phyloP scores from a whole-genome alignment of 2,888 invertebrate genomes.

The Drosophila diplacantha region DNA sequence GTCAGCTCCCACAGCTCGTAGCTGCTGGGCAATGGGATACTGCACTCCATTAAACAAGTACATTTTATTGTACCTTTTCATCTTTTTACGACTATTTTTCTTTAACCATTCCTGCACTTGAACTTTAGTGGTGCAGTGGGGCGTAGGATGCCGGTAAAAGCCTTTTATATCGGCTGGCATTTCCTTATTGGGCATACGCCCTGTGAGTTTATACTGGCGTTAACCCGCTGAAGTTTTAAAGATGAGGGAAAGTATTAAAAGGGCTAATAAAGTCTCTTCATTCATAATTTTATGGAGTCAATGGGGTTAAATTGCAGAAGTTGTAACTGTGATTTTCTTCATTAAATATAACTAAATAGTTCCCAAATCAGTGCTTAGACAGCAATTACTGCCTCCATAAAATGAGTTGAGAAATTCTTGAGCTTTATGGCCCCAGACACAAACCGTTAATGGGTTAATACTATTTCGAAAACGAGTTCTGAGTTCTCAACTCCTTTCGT shows the following conservation, averaged over 20 bases:
- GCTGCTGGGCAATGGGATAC: constrained; percentile 32
- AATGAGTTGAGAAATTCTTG: not conserved
- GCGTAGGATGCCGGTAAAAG: too few relatives aligned
- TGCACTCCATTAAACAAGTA: constrained; percentile 4
- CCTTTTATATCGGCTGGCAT: constrained; percentile 37
- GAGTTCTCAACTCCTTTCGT: constrained; percentile 32
- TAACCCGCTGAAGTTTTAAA: constrained; percentile 16
- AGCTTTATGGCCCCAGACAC: constrained; percentile 1
- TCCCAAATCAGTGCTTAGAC: not conserved
- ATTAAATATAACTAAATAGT: not conserved
- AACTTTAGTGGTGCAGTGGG: too few relatives aligned
- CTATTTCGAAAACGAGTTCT: constrained; percentile 51
- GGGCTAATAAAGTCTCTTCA: not conserved
- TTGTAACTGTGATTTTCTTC: not conserved
- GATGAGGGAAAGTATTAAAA: not conserved
- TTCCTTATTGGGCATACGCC: constrained; percentile 67
- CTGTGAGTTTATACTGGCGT: constrained; percentile 25
- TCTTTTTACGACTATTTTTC: not conserved
- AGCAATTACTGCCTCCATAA: not conserved
- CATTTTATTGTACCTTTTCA: constrained; percentile 22
- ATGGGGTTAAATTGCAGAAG: too few relatives aligned
- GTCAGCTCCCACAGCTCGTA: constrained; percentile 41
- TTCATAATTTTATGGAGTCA: not conserved
- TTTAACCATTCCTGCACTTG: constrained; percentile 16
- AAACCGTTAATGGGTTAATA: constrained; percentile 43